Evolutionary conservation across 2,113 vertebrate genomes (phyloP).

Genomic region (Mesitornis unicolor): DNA sequence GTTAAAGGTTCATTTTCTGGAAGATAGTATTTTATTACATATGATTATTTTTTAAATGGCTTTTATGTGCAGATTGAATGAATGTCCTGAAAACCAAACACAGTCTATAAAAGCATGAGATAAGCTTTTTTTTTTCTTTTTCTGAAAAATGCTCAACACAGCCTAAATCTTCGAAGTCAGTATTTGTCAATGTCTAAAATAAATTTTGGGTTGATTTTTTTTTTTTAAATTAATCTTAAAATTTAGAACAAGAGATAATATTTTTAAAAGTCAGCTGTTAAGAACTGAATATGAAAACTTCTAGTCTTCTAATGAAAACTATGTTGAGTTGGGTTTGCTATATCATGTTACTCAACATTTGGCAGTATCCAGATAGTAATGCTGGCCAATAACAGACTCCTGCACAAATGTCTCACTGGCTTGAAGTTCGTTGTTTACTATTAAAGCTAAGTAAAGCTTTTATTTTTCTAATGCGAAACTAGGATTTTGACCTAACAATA

Average conservation of each 20-base stretch:
- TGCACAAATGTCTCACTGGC: background rate
- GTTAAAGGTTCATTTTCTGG: background rate
- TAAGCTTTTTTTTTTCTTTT: background rate
- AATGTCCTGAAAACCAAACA: background rate
- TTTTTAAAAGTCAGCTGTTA: background rate
- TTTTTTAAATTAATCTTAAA: background rate
- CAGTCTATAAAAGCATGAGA: background rate
- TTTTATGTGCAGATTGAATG: background rate
- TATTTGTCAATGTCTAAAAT: background rate
- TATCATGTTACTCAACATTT: background rate
- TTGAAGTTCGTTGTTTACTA: background rate
- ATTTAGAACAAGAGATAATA: background rate
- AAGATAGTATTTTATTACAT: background rate
- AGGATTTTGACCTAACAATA: background rate
- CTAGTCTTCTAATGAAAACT: background rate
- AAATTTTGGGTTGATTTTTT: background rate
- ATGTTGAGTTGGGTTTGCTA: background rate
- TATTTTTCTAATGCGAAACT: background rate
- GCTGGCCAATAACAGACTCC: background rate
- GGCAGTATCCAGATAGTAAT: background rate
- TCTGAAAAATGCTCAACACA: background rate
- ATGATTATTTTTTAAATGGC: background rate
- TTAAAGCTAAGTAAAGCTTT: background rate
- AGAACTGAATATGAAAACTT: background rate
- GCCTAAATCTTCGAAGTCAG: background rate